Evolutionary conservation across 2,888 invertebrate species (phyloP).

Genomic region (Metalampra italica): DNA sequence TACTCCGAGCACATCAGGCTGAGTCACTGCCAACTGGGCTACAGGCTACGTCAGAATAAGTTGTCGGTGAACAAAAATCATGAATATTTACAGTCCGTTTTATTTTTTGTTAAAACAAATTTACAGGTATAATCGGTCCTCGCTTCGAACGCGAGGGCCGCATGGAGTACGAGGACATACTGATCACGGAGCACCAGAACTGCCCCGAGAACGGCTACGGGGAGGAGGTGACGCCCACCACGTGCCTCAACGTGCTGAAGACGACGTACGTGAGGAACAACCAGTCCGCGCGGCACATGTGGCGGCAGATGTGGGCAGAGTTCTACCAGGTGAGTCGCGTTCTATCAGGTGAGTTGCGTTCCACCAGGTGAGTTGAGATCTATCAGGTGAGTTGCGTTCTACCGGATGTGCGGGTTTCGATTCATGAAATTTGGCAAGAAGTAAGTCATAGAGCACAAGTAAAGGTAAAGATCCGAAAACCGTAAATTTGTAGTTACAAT

Average conservation of each 20-base stretch:
- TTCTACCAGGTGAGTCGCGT: slow-evolving; percentile 58
- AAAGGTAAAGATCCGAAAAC: too few relatives aligned
- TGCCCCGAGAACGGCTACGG: slow-evolving; percentile 69
- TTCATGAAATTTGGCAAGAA: too few relatives aligned
- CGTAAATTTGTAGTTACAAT: too few relatives aligned
- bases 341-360: neutral
- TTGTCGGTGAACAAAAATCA: too few relatives aligned
- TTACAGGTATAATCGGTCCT: slow-evolving; percentile 68
- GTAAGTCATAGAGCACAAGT: too few relatives aligned
- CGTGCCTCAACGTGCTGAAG: slow-evolving; percentile 60
- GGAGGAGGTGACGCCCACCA: slow-evolving; percentile 60
- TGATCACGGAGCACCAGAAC: slow-evolving; percentile 76
- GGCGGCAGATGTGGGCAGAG: slow-evolving; percentile 65
- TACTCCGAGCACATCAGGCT: too few relatives aligned
- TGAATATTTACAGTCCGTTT: too few relatives aligned
- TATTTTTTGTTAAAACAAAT: too few relatives aligned
- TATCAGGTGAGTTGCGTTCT: neutral
- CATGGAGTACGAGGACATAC: slow-evolving; percentile 81
- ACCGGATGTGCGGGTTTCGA: neutral
- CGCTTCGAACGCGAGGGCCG: slow-evolving; percentile 69
- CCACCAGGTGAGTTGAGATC: neutral
- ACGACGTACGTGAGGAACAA: slow-evolving; percentile 63
- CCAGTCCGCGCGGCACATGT: slow-evolving; percentile 52
- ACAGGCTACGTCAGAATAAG: too few relatives aligned
- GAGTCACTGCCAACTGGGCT: too few relatives aligned